Evolutionary conservation across 1,140 invertebrate species (phyloP).

Genomic region (Theocolax elegans): DNA sequence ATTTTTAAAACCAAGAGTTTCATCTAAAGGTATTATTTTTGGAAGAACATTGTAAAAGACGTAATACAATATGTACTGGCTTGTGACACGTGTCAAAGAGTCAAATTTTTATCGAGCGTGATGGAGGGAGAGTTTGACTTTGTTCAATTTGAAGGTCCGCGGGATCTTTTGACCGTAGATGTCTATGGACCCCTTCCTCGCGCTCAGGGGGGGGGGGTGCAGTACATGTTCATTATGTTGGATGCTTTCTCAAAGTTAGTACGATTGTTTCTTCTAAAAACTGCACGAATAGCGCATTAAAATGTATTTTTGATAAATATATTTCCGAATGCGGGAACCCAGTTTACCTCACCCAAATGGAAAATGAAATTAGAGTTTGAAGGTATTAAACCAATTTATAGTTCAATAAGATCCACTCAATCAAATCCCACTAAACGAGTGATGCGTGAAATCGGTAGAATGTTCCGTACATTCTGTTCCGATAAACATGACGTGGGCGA

Average conservation of each 20-base stretch:
- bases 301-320: slow-evolving; percentile 14
- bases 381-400: slow-evolving; percentile 41
- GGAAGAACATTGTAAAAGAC: too few species aligned
- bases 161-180: slow-evolving; percentile 49
- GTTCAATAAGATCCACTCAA: slow-evolving; percentile 36
- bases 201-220: slow-evolving; percentile 32
- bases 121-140: background rate
- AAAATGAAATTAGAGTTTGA: slow-evolving; percentile 23
- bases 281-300: slow-evolving; percentile 5
- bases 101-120: background rate
- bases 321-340: slow-evolving; percentile 36
- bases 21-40: background rate
- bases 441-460: too few species aligned
- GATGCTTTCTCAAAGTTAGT: slow-evolving; percentile 53
- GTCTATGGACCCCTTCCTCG: slow-evolving; percentile 50
- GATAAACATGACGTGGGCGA: too few species aligned
- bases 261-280: slow-evolving; percentile 47
- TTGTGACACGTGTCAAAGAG: background rate
- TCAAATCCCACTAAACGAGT: slow-evolving; percentile 1
- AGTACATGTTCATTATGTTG: slow-evolving; percentile 51
- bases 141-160: background rate
- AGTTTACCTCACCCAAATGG: slow-evolving; percentile 38
- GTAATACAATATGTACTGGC: too few species aligned
- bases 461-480: too few species aligned
- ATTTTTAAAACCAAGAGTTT: background rate